Percentiles rank a stretch among this genome's conserved stretches.
Evolutionary conservation across 2,888 invertebrate genomes (phyloP).

Genomic region (Sisyra terminalis): DNA sequence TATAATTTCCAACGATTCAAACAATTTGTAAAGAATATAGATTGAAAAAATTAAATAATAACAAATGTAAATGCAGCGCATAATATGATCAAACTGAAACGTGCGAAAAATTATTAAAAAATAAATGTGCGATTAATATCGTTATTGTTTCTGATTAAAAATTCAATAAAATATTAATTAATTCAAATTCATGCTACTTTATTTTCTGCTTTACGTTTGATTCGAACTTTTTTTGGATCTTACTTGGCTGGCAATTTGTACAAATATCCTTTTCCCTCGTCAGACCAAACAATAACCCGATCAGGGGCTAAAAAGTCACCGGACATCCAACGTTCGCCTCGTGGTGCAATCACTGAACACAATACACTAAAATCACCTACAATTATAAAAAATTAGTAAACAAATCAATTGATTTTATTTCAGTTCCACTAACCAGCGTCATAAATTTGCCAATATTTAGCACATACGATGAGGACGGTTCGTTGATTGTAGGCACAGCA

Average conservation of each 20-base stretch:
- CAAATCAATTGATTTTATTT: no score
- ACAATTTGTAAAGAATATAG: no score
- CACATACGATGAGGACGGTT: slow-evolving; percentile 91
- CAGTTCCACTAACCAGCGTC: slow-evolving; percentile 44
- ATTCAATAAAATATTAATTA: background rate
- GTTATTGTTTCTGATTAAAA: no score
- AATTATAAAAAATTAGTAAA: slow-evolving; percentile 18
- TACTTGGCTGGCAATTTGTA: slow-evolving; percentile 94
- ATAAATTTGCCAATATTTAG: slow-evolving; percentile 90
- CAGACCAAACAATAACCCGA: slow-evolving; percentile 86
- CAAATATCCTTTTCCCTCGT: slow-evolving; percentile 89
- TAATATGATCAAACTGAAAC: no score
- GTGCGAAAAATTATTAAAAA: background rate
- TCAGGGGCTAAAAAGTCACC: slow-evolving; percentile 90
- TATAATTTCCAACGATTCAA: no score
- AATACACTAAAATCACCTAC: slow-evolving; percentile 88
- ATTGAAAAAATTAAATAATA: no score
- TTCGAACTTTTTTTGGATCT: slow-evolving; percentile 22
- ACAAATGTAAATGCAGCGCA: no score
- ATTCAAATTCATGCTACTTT: no score
- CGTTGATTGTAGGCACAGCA: slow-evolving; percentile 93
- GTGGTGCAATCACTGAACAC: slow-evolving; percentile 79
- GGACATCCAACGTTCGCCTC: slow-evolving; percentile 86
- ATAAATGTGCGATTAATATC: background rate
- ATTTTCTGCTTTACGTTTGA: background rate